Evolutionary conservation across 2,113 vertebrate species (phyloP).

Genomic region (Halcyon senegalensis): DNA sequence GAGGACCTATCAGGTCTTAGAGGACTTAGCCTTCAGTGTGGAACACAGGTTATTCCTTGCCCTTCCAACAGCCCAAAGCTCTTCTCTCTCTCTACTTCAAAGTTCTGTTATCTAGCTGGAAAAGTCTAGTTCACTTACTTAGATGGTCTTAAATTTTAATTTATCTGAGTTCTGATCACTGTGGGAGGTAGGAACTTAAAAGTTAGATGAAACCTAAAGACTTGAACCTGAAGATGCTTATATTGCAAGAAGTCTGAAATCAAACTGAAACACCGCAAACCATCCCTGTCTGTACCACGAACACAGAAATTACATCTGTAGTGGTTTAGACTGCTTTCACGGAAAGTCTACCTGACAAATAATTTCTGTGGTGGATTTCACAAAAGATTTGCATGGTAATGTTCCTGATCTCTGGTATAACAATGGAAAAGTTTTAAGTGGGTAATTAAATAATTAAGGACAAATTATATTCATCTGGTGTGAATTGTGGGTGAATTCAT

Average conservation of each 20-base stretch:
- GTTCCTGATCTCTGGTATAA: neutral
- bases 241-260: neutral
- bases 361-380: neutral
- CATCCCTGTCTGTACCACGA: neutral
- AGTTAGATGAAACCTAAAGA: neutral
- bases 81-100: neutral
- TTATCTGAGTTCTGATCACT: neutral
- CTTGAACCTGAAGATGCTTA: neutral
- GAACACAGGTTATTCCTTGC: neutral
- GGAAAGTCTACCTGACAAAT: neutral
- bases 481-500: neutral
- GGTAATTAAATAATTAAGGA: neutral
- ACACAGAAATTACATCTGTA: neutral
- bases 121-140: neutral
- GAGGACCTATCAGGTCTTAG: neutral
- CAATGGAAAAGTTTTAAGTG: neutral
- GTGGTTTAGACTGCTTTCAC: neutral
- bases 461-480: neutral
- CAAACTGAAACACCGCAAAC: neutral
- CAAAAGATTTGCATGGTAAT: neutral
- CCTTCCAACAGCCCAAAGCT: neutral
- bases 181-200: neutral
- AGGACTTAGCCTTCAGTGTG: neutral
- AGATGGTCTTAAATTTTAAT: neutral
- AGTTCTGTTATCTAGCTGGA: neutral